phyloP scores from a whole-genome alignment of 2,888 invertebrate species.

The Geophilus truncorum region DNA sequence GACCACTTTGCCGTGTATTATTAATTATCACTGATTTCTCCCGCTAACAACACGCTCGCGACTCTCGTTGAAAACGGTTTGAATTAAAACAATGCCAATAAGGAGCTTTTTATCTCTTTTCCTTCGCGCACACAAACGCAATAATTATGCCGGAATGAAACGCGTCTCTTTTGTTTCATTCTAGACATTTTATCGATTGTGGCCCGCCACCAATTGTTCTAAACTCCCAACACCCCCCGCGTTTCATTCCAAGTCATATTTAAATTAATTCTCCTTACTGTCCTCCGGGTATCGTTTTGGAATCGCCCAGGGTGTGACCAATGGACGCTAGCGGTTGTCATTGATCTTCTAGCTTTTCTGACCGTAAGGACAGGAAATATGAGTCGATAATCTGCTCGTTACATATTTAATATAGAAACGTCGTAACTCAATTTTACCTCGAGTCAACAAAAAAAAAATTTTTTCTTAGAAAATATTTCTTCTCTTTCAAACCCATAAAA shows the following conservation, averaged over 20 bases:
- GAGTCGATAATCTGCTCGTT: not conserved
- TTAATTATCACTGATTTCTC: not conserved
- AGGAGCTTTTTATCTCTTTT: not conserved
- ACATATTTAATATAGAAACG: not conserved
- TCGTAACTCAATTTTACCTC: not conserved
- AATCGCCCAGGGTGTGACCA: not conserved
- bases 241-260: not conserved
- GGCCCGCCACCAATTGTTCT: not conserved
- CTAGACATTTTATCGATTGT: not conserved
- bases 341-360: not conserved
- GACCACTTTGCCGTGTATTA: not conserved
- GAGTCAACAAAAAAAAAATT: too few species aligned
- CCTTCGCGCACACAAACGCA: not conserved
- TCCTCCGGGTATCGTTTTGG: not conserved
- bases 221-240: not conserved
- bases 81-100: not conserved
- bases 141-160: not conserved
- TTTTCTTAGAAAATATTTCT: not conserved
- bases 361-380: not conserved
- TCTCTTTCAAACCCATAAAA: not conserved
- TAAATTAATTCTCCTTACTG: not conserved
- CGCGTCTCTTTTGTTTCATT: not conserved
- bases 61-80: too few species aligned
- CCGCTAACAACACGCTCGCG: too few species aligned
- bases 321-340: not conserved